phyloP scores from a whole-genome alignment of 1,140 invertebrate species.

The Nasonia vitripennis region DNA sequence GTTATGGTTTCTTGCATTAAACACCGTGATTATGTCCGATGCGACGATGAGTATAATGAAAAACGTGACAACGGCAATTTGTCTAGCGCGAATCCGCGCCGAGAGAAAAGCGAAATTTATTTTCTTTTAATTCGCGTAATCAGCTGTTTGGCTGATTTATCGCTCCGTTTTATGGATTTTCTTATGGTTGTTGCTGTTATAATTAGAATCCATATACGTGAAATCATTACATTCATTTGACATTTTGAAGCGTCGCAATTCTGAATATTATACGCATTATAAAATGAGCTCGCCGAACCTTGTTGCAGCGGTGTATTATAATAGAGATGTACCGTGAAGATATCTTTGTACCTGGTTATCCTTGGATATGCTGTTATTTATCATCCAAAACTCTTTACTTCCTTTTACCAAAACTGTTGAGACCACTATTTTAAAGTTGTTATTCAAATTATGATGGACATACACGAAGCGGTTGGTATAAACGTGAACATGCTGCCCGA shows the following conservation, averaged over 20 bases:
- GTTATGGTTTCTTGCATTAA: conserved; percentile 19
- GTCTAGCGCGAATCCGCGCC: not conserved
- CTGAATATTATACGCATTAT: too few species aligned
- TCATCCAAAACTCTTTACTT: not conserved
- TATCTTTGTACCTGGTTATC: not conserved
- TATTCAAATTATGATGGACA: too few species aligned
- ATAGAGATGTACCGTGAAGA: not conserved
- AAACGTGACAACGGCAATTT: conserved; percentile 16
- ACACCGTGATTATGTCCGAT: conserved; percentile 6
- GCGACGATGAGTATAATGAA: conserved; percentile 13
- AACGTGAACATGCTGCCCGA: too few species aligned
- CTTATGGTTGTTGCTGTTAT: not conserved
- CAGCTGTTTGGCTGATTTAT: not conserved
- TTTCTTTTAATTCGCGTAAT: not conserved
- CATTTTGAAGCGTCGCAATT: too few species aligned
- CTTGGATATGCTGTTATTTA: not conserved
- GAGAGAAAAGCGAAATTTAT: not conserved
- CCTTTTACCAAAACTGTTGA: not conserved
- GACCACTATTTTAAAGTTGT: too few species aligned
- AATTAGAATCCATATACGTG: too few species aligned
- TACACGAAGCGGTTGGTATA: too few species aligned
- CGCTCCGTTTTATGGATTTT: not conserved
- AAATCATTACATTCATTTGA: too few species aligned
- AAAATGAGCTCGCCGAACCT: too few species aligned
- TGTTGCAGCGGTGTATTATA: too few species aligned